Evolutionary conservation across 2,797 vertebrate genomes (phyloP).

Genomic region (Oceanodroma leucorhoa): DNA sequence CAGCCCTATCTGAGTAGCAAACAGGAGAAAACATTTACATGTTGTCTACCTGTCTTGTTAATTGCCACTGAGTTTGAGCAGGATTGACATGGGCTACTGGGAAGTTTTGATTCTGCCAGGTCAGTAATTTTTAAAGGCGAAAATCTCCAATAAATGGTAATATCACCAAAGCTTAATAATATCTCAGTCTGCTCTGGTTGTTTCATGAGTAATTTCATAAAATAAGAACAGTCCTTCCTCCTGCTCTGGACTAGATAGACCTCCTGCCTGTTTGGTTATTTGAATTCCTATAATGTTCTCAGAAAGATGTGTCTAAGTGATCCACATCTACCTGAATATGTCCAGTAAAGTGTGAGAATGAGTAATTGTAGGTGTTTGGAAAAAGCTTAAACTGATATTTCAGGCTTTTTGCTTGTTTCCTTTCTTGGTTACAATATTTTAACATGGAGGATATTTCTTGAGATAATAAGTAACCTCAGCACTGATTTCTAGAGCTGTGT

Average conservation of each 20-base stretch:
- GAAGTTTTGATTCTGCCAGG: background rate
- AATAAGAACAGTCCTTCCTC: background rate
- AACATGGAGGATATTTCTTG: background rate
- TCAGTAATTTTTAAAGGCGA: background rate
- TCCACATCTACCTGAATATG: background rate
- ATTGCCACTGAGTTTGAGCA: background rate
- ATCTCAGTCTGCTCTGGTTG: background rate
- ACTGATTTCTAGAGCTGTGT: background rate
- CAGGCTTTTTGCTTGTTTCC: background rate
- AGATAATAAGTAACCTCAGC: background rate
- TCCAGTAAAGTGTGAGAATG: background rate
- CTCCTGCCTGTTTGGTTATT: background rate
- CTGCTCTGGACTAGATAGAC: background rate
- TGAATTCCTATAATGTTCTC: background rate
- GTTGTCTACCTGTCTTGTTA: background rate
- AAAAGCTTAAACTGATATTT: background rate
- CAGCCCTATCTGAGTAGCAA: background rate
- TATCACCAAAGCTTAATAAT: background rate
- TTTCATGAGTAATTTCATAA: background rate
- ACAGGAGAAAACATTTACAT: background rate
- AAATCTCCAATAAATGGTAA: background rate
- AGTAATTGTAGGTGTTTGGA: background rate
- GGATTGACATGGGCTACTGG: background rate
- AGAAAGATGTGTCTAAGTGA: background rate
- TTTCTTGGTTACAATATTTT: background rate